Base-by-base conservation (phyloP, 1,140 invertebrate genomes). In the Periplaneta americana region DNA sequence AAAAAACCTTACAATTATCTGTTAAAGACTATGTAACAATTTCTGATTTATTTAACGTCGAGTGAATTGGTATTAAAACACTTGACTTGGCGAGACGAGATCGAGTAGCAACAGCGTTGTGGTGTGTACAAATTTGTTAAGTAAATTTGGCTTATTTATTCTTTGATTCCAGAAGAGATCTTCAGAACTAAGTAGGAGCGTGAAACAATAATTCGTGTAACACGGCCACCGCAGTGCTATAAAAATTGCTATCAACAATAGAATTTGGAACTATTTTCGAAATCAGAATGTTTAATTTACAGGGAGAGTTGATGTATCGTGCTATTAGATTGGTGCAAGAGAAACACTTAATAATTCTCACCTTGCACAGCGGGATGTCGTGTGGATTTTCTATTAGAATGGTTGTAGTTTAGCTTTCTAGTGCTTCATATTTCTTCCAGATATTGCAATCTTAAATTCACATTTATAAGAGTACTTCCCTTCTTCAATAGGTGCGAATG, bases 391-490 rank as follows among this genome's bases (percentile, higher is more conserved):
- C 88, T 99, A 97, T 87, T 88, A 92, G 82, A 95, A 97, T 86
- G 97, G 97, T 1, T 98, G 97, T 87, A 98, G 97, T 83, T 99
- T 31, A 91, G 98, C 80, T 89, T 99, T 84, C 88, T 99, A 17
- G 99, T 99, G 90, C 98, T 98, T 5, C 98, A 95, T 95, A 0
- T 99, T 96, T 86, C 91, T 95, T 79, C 86, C 89, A 6, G 89
- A 89, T 78, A 84, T 95, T 37, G 92, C 93, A 90, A 89, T 90
- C 80, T 83, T 93, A 8, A 90, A 92, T 82, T 91, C 95, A n/a
- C 92, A 92, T 15, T 88, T 99, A 76, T 98, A 99, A 89, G 98
- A 99, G 88, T 95, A 93, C 86, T 99, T 99, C 86, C 94, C 95
- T 76, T 97, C 95, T 82, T 95, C 97, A 89, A 96, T 98, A 75